Evolutionary conservation across 35 echinoderm and acorn worm species (phyloP), one percentile per base, ranked within the genome.

Genomic region (Lytechinus pictus): DNA sequence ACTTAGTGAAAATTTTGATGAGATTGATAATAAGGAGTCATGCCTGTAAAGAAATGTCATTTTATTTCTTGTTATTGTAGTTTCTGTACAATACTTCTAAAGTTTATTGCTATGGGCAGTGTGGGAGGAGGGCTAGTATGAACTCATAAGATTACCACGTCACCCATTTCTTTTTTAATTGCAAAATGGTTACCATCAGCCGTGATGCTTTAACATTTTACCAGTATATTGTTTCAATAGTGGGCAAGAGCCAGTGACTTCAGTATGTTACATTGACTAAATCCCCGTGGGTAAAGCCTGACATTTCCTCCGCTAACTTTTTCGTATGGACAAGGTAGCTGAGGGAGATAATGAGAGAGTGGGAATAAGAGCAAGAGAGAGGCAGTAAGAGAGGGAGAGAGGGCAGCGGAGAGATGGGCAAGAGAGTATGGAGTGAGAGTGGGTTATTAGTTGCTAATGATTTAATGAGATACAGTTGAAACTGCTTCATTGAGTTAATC

Each of bases 381-480:
- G 19, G 21, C 19, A 79, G 19, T 7, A 7, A 79, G 66, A 16
- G 61, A 71, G 1, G 21, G 66, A 79, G 19, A 16, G 3, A 79
- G 66, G 21, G 19, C 19, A 24, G n/a, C 6, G 21, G 66, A 79
- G 66, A 79, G 61, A 24, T 3, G 24, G 61, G 16, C 6, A 4
- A 79, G 19, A n/a, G 16, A 79, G 61, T 19, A 1, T 19, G 61
- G 88, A 90, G 27, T 52, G 16, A 54, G 52, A 24, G 52, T 54
- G 29, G 14, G 27, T 53, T 53, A 93, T 93, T 93, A 93, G 54
- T 28, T 27, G 92, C 92, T 93, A 57, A 93, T 93, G 55, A 93
- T 93, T 13, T 93, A 93, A 93, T 55, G 92, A 93, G 53, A 93
- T 93, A 55, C 92, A n/a, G 54, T 93, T 57, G 14, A 54, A 55